Conservation (phyloP, 2,113 vertebrate species). For the Atractosteus spatula region DNA sequence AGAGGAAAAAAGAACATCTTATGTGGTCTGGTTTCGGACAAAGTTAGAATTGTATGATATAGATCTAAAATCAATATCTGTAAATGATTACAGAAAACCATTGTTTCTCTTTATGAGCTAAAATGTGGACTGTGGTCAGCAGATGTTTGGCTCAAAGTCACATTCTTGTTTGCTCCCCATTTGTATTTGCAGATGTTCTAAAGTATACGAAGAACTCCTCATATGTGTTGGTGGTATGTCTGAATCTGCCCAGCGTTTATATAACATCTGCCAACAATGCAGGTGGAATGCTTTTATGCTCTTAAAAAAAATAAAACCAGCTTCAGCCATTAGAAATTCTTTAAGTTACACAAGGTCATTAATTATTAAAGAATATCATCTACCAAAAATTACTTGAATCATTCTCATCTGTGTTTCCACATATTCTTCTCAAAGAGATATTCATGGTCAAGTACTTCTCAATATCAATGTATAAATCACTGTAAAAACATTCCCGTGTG, state of each 20-base stretch:
- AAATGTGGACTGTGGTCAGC: constrained; percentile 75
- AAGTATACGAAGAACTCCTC: constrained; percentile 67
- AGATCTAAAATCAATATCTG: constrained; percentile 90
- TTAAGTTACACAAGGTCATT: background rate
- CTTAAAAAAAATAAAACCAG: constrained; percentile 15
- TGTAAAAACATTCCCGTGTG: too few relatives aligned
- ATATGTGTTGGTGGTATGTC: constrained; percentile 66
- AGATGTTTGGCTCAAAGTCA: constrained; percentile 78
- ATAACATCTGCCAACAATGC: constrained; percentile 79
- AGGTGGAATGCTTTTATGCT: constrained; percentile 78
- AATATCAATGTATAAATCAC: too few relatives aligned
- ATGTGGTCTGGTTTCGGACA: constrained; percentile 85
- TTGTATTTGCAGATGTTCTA: constrained; percentile 81
- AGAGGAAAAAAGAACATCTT: constrained; percentile 76
- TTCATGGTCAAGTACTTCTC: too few relatives aligned
- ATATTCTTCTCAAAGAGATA: background rate
- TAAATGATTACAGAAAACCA: constrained; percentile 83
- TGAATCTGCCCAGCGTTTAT: constrained; percentile 65
- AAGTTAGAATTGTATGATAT: constrained; percentile 84
- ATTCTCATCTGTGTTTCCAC: background rate
- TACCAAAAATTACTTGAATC: background rate
- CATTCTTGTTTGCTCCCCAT: constrained; percentile 84
- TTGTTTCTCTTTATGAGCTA: constrained; percentile 80
- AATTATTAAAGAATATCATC: background rate
- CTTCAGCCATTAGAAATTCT: background rate